phyloP scores from a whole-genome alignment of 2,888 invertebrate species.

The Ischnus inquisitorius region DNA sequence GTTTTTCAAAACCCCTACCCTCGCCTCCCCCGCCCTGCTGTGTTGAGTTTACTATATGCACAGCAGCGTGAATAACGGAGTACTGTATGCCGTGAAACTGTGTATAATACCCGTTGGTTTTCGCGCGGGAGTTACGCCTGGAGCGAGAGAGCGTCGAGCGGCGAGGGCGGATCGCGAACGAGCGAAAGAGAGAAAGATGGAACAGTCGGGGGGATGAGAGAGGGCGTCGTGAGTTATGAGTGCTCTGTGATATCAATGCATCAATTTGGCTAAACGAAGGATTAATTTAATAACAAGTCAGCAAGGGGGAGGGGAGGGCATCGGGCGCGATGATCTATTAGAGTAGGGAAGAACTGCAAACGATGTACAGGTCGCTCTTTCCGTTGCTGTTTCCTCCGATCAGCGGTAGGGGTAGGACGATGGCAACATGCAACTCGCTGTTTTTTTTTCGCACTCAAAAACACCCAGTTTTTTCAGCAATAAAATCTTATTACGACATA shows the following conservation, averaged over 20 bases:
- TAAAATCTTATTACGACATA: background rate
- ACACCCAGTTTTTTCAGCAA: background rate
- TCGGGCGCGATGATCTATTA: constrained; percentile 80
- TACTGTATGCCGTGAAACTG: constrained; percentile 51
- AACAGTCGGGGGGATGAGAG: constrained; percentile 59
- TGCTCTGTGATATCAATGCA: constrained; percentile 85
- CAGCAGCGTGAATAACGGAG: constrained; percentile 49
- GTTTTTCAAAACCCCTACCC: constrained; percentile 50
- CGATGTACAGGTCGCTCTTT: constrained; percentile 60
- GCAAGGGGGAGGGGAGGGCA: constrained; percentile 73
- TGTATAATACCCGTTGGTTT: constrained; percentile 63
- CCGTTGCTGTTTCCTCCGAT: constrained; percentile 30
- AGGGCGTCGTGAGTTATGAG: constrained; percentile 84
- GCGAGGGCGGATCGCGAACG: constrained; percentile 27
- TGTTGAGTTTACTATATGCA: constrained; percentile 50
- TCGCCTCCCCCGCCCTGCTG: background rate
- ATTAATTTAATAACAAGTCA: constrained; percentile 86
- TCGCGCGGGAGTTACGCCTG: constrained; percentile 18
- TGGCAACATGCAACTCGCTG: constrained; percentile 21
- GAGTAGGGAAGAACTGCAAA: constrained; percentile 76
- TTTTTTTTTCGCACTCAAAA: constrained; percentile 15
- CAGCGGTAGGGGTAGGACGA: constrained; percentile 4
- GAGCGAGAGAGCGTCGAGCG: constrained; percentile 40
- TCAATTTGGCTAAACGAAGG: constrained; percentile 86
- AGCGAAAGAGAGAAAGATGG: constrained; percentile 45